A percentile compares a stretch with the other conserved stretches of the same genome.
Evolutionary conservation across 2,113 vertebrate species (phyloP).

Genomic region (Piprites chloris): DNA sequence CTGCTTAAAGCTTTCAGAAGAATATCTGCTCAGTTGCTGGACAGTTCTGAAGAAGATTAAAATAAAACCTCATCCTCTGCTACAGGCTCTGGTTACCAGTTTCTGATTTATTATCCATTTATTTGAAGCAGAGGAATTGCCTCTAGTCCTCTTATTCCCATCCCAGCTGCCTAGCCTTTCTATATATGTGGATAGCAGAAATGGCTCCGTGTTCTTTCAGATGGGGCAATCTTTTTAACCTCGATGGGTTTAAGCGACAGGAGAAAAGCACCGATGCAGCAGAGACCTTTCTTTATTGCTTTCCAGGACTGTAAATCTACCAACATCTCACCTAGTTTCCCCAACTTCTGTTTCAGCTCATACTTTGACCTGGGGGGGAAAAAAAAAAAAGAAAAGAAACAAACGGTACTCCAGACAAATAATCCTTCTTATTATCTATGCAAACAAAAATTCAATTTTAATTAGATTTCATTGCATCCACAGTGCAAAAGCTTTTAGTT

Average conservation of each 20-base stretch:
- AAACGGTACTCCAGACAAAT: accelerated
- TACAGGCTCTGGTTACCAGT: constrained; percentile 6
- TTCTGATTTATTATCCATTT: constrained; percentile 51
- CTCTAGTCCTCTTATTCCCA: constrained; percentile 26
- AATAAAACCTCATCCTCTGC: background rate
- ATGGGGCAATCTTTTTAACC: constrained; percentile 40
- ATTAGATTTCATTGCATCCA: background rate
- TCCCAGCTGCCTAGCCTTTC: background rate
- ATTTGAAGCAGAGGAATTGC: constrained; percentile 3
- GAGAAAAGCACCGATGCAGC: background rate
- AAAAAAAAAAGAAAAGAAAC: background rate
- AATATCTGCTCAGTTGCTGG: background rate
- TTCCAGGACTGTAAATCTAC: constrained; percentile 34
- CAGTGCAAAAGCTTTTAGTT: background rate
- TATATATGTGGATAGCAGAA: background rate
- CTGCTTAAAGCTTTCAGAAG: background rate
- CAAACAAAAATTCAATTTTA: background rate
- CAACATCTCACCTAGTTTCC: background rate
- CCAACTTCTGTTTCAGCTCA: background rate
- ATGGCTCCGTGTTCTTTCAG: constrained; percentile 12
- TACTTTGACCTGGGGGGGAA: background rate
- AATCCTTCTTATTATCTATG: background rate
- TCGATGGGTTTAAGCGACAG: constrained; percentile 36
- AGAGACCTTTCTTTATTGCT: constrained; percentile 7
- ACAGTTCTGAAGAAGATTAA: constrained; percentile 6